phyloP scores from a whole-genome alignment of 2,888 invertebrate genomes.

The Dendrolimus pini region DNA sequence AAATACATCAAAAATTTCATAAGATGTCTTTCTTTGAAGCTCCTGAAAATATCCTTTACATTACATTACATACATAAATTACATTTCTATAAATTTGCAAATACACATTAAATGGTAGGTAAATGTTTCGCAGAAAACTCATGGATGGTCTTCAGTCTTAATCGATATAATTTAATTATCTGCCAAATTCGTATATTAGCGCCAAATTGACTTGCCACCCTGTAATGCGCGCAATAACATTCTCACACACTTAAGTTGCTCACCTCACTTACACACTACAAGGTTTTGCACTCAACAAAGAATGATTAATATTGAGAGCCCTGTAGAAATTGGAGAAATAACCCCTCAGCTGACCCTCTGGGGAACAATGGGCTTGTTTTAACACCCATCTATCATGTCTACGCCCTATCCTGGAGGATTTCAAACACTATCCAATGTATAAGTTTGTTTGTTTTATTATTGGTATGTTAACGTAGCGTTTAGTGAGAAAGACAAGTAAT shows the following conservation, averaged over 20 bases:
- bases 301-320: conserved; percentile 52
- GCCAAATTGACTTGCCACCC: not conserved
- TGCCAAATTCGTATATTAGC: not conserved
- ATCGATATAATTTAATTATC: no score
- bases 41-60: no score
- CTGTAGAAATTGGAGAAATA: conserved; percentile 28
- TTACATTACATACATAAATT: no score
- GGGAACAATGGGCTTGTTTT: conserved; percentile 38
- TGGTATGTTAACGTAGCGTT: no score
- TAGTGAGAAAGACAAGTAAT: not conserved
- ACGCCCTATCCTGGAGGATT: conserved; percentile 7
- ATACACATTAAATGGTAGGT: no score
- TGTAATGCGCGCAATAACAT: not conserved
- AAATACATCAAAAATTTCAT: no score
- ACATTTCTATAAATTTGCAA: no score
- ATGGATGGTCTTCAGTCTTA: no score
- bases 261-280: conserved; percentile 36
- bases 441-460: no score
- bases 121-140: no score
- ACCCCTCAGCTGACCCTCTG: conserved; percentile 15
- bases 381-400: conserved; percentile 34
- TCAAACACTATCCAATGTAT: not conserved
- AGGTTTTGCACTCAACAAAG: conserved; percentile 58
- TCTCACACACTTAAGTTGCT: not conserved
- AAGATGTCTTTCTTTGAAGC: no score